These are phyloP conservation scores for Philereme vetulata DNA, from an alignment of 2,888 invertebrate genomes.

Conservation along the genomic window DNA sequence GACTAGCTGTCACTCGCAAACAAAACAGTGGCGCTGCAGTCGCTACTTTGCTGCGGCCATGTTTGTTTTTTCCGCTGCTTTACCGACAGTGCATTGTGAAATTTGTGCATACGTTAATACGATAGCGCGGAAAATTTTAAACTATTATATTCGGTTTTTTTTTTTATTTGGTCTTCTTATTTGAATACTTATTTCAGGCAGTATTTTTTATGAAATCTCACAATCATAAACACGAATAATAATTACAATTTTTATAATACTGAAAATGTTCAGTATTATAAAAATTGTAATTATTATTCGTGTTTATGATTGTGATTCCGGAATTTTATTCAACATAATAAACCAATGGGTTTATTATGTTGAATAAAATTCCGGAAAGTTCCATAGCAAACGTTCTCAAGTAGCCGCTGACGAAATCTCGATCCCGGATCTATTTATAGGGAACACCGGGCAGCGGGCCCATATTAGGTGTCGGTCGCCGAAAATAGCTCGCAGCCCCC, in stretches of 20 bases:
- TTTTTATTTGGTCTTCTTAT: no score
- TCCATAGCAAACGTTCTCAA: slow-evolving; percentile 13
- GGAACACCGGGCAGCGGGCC: slow-evolving; percentile 74
- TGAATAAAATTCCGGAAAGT: slow-evolving; percentile 19
- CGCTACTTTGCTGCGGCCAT: slow-evolving; percentile 63
- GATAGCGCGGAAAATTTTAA: slow-evolving; percentile 55
- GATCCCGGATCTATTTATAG: slow-evolving; percentile 70
- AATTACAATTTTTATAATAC: background rate
- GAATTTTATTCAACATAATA: no score
- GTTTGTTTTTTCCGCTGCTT: slow-evolving; percentile 69
- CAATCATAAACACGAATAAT: no score
- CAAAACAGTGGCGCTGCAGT: slow-evolving; percentile 66
- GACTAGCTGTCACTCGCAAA: slow-evolving; percentile 65
- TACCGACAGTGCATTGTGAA: slow-evolving; percentile 58
- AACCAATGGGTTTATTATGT: background rate
- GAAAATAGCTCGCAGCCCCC: slow-evolving; percentile 73
- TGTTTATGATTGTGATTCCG: no score
- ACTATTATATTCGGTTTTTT: background rate
- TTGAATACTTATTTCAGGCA: no score
- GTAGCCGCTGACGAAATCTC: slow-evolving; percentile 50
- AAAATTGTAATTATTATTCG: no score
- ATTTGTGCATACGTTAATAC: slow-evolving; percentile 24
- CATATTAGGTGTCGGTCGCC: slow-evolving; percentile 78
- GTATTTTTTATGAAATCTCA: no score
- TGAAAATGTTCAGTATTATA: background rate